Base-by-base conservation (phyloP, 2,797 vertebrate species). In the Lutjanus campechanus region DNA sequence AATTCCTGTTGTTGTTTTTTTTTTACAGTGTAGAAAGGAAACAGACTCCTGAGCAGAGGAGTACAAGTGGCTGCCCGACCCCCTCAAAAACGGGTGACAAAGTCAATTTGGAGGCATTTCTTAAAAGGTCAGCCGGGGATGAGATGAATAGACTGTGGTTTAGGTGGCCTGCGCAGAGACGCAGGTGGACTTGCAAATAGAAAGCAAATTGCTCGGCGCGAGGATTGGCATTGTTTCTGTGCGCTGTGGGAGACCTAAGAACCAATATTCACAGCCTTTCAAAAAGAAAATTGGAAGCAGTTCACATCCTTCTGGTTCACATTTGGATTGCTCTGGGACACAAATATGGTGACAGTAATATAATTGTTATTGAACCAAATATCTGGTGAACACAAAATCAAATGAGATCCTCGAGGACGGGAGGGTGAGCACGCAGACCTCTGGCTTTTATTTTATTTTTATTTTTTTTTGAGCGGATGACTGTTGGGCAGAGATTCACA, bases 131-230 rank as follows among this genome's bases (percentile, higher is more conserved):
- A 85, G 29, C 41, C 1, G 43, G 89, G 60, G 83, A 70, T 68
- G 77, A 69, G 78, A 84, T 74, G 83, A 91, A 88, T 75, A 81
- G 80, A 81, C 66, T 41, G 62, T 4, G 66, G 71, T 85, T 79
- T 65, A 55, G 74, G 62, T 77, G 83, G 91, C 72, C 79, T 70
- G 73, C 36, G 71, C 60, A 36, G 82, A 91, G 93, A 85, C 88
- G 25, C 92, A 94, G 93, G 88, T 93, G 92, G 91, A 91, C 81
- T 91, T 90, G 89, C 86, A 93, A 94, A 93, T 93, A 90, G 91
- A 92, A 93, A 93, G 89, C 91, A 92, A 93, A 93, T 93, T 92
- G 88, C 86, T 72, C 11, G 17, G 83, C 16, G 53, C 16, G 46
- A 69, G 79, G 67, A 84, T 83, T 89, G 89, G 91, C 88, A 85